Evolutionary conservation across 1,140 invertebrate species (phyloP).

Genomic region (Atopsyche davidsoni): DNA sequence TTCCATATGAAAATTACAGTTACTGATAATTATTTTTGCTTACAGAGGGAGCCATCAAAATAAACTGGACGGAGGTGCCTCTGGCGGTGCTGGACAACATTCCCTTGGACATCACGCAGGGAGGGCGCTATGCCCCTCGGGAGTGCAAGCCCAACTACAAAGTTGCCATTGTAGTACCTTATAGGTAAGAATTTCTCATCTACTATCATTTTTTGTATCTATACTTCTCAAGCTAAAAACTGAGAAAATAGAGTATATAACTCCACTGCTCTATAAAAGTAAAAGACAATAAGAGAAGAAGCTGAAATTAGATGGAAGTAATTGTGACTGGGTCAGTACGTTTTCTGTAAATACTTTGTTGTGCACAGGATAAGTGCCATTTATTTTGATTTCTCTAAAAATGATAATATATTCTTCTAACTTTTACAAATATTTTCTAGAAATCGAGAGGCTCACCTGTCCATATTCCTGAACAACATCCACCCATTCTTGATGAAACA

Average conservation of each 20-base stretch:
- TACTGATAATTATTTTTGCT: not conserved
- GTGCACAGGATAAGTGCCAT: too few relatives aligned
- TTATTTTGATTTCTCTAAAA: too few relatives aligned
- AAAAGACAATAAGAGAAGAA: too few relatives aligned
- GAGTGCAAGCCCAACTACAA: conserved; percentile 68
- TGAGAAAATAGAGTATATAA: too few relatives aligned
- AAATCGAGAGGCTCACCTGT: conserved; percentile 76
- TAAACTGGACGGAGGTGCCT: conserved; percentile 43
- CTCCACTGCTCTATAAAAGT: too few relatives aligned
- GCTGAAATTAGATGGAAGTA: too few relatives aligned
- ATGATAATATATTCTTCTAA: too few relatives aligned
- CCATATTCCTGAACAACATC: conserved; percentile 78
- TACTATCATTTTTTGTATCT: too few relatives aligned
- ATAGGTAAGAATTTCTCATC: conserved; percentile 50
- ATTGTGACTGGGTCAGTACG: too few relatives aligned
- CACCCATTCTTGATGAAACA: conserved; percentile 88
- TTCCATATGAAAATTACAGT: not conserved
- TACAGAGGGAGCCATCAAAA: conserved; percentile 36
- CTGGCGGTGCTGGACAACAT: conserved; percentile 40
- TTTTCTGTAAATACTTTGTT: too few relatives aligned
- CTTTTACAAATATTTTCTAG: too few relatives aligned
- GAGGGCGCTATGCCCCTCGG: conserved; percentile 71
- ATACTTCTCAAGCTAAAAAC: too few relatives aligned
- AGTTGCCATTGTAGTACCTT: conserved; percentile 87
- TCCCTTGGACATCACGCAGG: conserved; percentile 47